phyloP scores from a whole-genome alignment of 2,888 invertebrate genomes.

The Acleris holmiana region DNA sequence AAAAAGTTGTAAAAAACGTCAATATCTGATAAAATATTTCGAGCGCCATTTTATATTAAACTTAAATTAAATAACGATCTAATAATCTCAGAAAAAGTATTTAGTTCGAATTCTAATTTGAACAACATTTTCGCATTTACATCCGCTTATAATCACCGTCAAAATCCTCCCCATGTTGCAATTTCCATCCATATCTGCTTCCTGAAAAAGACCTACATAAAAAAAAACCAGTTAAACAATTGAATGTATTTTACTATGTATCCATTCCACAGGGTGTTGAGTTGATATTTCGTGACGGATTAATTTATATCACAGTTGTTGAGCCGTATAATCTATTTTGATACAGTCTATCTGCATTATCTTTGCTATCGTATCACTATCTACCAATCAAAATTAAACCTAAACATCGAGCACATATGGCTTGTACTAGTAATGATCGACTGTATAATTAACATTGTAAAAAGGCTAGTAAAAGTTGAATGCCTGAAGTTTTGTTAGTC shows the following conservation, averaged over 20 bases:
- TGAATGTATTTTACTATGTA: neutral
- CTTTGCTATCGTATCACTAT: neutral
- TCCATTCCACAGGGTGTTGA: neutral
- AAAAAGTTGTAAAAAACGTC: no score
- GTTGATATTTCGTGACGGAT: constrained; percentile 8
- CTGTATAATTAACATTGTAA: neutral
- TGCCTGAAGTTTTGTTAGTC: constrained; percentile 14
- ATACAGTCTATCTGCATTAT: neutral
- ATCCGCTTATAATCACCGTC: no score
- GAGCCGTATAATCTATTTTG: constrained; percentile 15
- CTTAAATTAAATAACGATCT: no score
- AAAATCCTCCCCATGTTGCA: no score
- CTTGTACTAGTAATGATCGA: neutral
- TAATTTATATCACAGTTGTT: constrained; percentile 2
- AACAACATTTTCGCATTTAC: no score
- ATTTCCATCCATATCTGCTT: no score
- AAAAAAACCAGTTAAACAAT: no score
- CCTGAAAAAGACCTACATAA: no score
- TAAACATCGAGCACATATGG: neutral
- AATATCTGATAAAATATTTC: no score
- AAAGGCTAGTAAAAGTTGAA: constrained; percentile 15
- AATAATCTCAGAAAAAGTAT: no score
- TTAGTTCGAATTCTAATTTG: no score
- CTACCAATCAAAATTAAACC: neutral
- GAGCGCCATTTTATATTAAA: no score